A percentile compares a stretch with the other conserved stretches of the same genome.
phyloP scores from a whole-genome alignment of 2,113 vertebrate genomes.

The Phasianus colchicus region DNA sequence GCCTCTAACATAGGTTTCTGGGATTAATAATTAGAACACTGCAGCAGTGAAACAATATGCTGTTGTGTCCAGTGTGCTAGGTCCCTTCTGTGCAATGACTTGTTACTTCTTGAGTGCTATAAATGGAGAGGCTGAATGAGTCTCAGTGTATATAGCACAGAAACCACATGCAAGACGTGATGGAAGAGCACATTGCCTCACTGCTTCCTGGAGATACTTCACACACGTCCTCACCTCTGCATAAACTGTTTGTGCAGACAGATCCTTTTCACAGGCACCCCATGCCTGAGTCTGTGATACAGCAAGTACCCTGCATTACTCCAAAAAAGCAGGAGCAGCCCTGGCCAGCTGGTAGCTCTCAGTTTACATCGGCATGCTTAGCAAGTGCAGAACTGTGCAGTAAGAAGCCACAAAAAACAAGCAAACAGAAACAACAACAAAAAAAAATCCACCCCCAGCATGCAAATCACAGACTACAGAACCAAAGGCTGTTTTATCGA shows the following conservation, averaged over 20 bases:
- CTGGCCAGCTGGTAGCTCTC: neutral
- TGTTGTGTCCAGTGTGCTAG: neutral
- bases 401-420: neutral
- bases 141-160: neutral
- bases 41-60: neutral
- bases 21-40: neutral
- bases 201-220: neutral
- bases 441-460: neutral
- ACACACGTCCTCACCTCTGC: neutral
- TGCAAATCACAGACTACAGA: neutral
- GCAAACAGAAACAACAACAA: neutral
- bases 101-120: neutral
- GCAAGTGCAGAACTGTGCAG: neutral
- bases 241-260: neutral
- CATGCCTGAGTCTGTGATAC: neutral
- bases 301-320: neutral
- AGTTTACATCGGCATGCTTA: no score
- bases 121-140: conserved; percentile 15
- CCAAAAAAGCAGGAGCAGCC: neutral
- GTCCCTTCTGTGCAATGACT: neutral
- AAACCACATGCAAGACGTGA: neutral
- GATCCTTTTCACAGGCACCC: neutral
- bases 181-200: neutral
- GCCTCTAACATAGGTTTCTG: conserved; percentile 4
- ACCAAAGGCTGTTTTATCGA: neutral